Conservation (phyloP, 2,888 invertebrate genomes). For the Lasiommata megera region DNA sequence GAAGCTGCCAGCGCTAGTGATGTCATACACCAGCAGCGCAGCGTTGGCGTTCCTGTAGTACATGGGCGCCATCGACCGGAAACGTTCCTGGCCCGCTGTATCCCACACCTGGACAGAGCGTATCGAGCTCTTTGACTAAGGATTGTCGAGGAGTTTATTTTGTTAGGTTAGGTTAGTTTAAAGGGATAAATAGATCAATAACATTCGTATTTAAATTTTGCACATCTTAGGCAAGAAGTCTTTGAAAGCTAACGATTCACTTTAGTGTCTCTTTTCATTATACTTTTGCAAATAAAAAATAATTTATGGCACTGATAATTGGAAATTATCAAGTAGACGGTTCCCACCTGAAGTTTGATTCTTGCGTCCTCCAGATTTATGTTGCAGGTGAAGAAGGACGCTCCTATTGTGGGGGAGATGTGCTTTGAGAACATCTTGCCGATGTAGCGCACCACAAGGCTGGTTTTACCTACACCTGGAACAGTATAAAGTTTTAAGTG, state of each 20-base stretch:
- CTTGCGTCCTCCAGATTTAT: constrained; percentile 86
- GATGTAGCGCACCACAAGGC: constrained; percentile 86
- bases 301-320: too few relatives aligned
- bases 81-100: constrained; percentile 93
- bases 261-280: too few relatives aligned
- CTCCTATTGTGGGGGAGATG: constrained; percentile 92
- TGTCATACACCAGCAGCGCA: constrained; percentile 92
- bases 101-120: constrained; percentile 85
- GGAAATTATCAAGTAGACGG: too few relatives aligned
- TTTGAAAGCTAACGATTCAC: too few relatives aligned
- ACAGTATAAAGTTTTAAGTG: too few relatives aligned
- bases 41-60: constrained; percentile 96
- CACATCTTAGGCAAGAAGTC: too few relatives aligned
- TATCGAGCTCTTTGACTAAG: too few relatives aligned
- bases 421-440: constrained; percentile 88
- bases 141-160: too few relatives aligned
- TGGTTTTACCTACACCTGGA: constrained; percentile 95
- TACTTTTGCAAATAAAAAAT: too few relatives aligned
- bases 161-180: too few relatives aligned
- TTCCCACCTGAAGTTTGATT: constrained; percentile 87
- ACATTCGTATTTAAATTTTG: too few relatives aligned
- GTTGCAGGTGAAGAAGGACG: constrained; percentile 94
- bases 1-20: constrained; percentile 88
- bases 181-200: too few relatives aligned
- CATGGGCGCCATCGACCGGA: constrained; percentile 96